Evolutionary conservation across 2,113 vertebrate species (phyloP).

Genomic region (Stictonetta naevosa): DNA sequence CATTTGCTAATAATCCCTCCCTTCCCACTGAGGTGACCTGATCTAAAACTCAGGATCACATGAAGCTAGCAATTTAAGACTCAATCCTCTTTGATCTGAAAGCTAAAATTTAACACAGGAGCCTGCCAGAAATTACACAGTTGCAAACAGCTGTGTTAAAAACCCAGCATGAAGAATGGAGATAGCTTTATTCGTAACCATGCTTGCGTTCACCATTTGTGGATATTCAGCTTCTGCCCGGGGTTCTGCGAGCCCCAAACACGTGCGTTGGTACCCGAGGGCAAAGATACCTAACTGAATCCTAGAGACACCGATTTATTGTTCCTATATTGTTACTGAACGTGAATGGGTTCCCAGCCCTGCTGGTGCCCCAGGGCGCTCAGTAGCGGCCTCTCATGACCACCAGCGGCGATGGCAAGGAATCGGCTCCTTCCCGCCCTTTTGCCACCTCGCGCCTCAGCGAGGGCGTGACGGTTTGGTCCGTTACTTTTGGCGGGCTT

Average conservation of each 20-base stretch:
- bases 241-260: accelerated
- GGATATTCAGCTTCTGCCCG: neutral
- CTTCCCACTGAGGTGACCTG: neutral
- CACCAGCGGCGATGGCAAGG: no score
- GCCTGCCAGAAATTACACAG: accelerated
- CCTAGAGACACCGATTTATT: accelerated
- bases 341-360: no score
- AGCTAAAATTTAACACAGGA: neutral
- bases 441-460: neutral
- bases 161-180: accelerated
- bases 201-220: accelerated
- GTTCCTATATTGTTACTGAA: no score
- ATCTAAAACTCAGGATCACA: neutral
- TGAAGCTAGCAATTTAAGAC: no score
- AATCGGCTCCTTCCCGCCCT: neutral
- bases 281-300: neutral
- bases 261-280: accelerated
- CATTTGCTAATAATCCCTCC: neutral
- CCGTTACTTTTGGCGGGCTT: conserved; percentile 25
- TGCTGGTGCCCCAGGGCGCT: no score
- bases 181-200: neutral
- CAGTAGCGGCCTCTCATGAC: neutral
- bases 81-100: neutral
- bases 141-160: neutral
- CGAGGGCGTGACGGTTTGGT: accelerated